Conservation (phyloP, 2,113 vertebrate species). For the Bagarius yarrelli region DNA sequence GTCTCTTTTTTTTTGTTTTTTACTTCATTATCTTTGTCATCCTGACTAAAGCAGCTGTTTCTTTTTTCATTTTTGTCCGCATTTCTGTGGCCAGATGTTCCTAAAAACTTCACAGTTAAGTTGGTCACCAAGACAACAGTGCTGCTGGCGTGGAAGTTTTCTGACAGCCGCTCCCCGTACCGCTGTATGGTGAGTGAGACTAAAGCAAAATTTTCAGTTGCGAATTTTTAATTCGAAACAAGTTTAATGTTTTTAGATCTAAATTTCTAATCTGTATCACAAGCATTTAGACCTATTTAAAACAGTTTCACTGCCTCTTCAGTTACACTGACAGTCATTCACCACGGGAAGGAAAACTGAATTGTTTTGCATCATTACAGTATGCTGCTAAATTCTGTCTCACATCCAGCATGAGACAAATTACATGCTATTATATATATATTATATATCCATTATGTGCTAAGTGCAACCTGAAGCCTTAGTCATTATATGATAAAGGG, state of each 20-base stretch:
- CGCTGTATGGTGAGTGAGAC: conserved; percentile 80
- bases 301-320: not conserved
- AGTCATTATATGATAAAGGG: not conserved
- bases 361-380: not conserved
- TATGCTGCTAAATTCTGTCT: not conserved
- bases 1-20: conserved; percentile 30
- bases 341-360: not conserved
- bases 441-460: not conserved
- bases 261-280: not conserved
- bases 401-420: not conserved
- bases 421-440: not conserved
- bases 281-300: not conserved
- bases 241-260: not conserved
- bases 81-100: conserved; percentile 79
- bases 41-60: conserved; percentile 39
- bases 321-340: not conserved
- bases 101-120: conserved; percentile 97
- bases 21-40: conserved; percentile 29
- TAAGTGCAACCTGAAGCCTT: not conserved
- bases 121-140: conserved; percentile 93
- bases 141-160: conserved; percentile 93
- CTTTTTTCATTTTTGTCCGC: conserved; percentile 17
- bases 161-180: conserved; percentile 80
- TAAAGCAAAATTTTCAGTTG: not conserved
- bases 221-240: no score